Conservation (phyloP, 2,797 vertebrate genomes). For the Sebastes oblongus region DNA sequence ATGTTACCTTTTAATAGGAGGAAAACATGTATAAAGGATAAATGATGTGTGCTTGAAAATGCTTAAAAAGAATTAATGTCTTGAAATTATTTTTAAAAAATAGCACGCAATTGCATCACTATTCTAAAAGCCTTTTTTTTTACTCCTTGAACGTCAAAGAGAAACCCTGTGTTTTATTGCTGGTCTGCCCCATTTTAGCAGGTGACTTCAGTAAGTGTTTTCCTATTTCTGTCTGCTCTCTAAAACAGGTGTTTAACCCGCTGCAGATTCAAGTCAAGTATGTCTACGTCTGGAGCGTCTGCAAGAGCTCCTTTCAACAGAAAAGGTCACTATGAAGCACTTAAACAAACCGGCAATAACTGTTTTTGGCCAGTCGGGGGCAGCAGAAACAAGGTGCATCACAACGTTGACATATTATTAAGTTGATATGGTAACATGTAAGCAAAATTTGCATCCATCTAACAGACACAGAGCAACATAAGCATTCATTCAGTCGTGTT, state of each 20-base stretch:
- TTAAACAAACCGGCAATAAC: neutral
- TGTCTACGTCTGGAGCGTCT: neutral
- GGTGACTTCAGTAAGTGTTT: slow-evolving; percentile 62
- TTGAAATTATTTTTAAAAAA: neutral
- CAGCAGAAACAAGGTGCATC: neutral
- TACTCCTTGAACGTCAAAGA: slow-evolving; percentile 25
- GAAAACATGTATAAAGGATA: neutral
- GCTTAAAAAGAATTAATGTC: neutral
- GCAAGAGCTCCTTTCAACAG: neutral
- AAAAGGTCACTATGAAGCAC: neutral
- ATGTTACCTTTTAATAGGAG: neutral
- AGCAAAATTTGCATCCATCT: no score
- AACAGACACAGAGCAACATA: no score
- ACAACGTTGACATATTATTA: neutral
- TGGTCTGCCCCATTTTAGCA: slow-evolving; percentile 35
- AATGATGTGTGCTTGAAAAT: neutral
- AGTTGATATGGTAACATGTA: no score
- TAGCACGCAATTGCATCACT: neutral
- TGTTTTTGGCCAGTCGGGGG: neutral
- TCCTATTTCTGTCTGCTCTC: slow-evolving; percentile 37
- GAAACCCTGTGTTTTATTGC: slow-evolving; percentile 35
- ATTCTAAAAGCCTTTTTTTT: neutral
- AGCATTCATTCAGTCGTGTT: no score
- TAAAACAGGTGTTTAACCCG: slow-evolving; percentile 57
- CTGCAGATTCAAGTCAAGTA: slow-evolving; percentile 16